phyloP scores from a whole-genome alignment of 2,888 invertebrate genomes.

The Drosophila lutescens region DNA sequence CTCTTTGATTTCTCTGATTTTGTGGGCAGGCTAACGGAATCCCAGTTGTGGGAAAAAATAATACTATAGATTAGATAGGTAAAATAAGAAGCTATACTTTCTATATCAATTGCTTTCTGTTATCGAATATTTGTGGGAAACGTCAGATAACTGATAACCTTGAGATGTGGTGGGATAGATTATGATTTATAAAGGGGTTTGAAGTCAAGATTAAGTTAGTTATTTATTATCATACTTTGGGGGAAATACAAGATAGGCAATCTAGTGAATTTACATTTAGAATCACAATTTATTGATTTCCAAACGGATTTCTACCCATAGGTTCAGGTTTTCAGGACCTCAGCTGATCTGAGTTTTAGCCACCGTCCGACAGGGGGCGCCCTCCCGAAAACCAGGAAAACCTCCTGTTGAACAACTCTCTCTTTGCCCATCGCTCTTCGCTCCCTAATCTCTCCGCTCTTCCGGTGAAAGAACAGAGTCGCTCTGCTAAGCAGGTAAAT shows the following conservation, averaged over 20 bases:
- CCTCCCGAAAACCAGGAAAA: neutral
- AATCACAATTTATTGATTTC: neutral
- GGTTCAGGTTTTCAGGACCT: neutral
- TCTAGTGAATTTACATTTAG: neutral
- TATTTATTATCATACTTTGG: neutral
- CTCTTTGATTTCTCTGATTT: slow-evolving; percentile 13
- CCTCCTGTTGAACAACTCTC: slow-evolving; percentile 30
- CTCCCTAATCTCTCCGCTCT: slow-evolving; percentile 9
- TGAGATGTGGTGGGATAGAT: slow-evolving; percentile 1
- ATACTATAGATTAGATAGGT: slow-evolving; percentile 15
- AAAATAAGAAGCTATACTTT: neutral
- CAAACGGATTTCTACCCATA: neutral
- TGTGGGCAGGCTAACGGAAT: slow-evolving; percentile 16
- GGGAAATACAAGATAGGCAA: neutral
- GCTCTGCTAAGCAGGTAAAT: slow-evolving; percentile 47
- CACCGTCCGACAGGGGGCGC: slow-evolving; percentile 46
- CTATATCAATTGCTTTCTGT: neutral
- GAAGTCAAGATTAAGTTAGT: neutral
- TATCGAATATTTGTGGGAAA: neutral
- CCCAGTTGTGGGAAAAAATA: slow-evolving; percentile 12
- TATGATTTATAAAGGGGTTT: too few relatives aligned
- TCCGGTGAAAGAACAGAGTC: slow-evolving; percentile 32
- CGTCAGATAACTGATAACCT: too few relatives aligned
- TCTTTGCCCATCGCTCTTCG: too few relatives aligned
- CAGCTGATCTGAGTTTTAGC: slow-evolving; percentile 24